phyloP scores from a whole-genome alignment of 2,113 vertebrate genomes.

The Phasianus colchicus region DNA sequence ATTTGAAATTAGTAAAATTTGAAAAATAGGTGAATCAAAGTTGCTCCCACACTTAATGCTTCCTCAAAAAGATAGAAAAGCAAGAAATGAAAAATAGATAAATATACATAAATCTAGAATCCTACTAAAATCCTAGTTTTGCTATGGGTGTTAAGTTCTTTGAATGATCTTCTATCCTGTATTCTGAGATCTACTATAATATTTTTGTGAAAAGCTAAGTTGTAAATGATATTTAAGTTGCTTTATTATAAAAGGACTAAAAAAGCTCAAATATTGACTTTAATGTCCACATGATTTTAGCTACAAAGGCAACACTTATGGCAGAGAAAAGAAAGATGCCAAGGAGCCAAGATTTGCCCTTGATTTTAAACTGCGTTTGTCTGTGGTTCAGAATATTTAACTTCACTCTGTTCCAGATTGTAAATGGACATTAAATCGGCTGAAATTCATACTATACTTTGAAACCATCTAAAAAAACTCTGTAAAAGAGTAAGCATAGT shows the following conservation, averaged over 20 bases:
- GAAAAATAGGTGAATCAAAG: not conserved
- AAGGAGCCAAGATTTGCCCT: not conserved
- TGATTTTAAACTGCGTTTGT: not conserved
- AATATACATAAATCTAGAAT: not conserved
- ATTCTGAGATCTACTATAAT: not conserved
- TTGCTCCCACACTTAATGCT: not conserved
- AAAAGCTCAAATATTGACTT: not conserved
- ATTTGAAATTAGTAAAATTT: not conserved
- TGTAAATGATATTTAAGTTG: not conserved
- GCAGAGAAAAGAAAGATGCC: not conserved
- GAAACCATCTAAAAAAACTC: not conserved
- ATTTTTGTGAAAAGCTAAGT: not conserved
- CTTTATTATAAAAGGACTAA: not conserved
- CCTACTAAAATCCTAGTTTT: not conserved
- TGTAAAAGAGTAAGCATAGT: not conserved
- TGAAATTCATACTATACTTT: not conserved
- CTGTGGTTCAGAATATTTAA: not conserved
- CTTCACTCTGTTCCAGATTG: not conserved
- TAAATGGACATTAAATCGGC: not conserved
- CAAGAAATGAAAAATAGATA: not conserved
- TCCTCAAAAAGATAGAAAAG: not conserved
- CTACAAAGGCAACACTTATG: not conserved
- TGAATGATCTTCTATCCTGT: not conserved
- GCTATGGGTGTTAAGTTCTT: not conserved
- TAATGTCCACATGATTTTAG: not conserved